Base-by-base conservation (phyloP, 2,888 invertebrate genomes). In the Phalangium opilio region DNA sequence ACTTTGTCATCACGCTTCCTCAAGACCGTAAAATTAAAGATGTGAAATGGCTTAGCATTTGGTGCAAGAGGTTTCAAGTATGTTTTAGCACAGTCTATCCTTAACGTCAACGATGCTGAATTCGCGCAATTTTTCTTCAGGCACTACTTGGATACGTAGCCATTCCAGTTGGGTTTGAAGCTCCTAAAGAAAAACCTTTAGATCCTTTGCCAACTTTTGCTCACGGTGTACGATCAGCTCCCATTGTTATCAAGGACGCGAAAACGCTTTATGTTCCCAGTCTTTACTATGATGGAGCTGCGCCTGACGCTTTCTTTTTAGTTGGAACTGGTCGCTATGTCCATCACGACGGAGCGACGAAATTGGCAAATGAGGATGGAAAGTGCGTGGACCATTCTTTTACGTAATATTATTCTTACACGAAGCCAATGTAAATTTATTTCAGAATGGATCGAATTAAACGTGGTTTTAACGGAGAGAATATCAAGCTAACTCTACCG, bases 1-100 rank as follows among this genome's bases (percentile, higher is more conserved):
- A 81, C 61, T 73, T 89, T 61, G 75, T 89, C 60, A 75, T 90
- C 61, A 74, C 79, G 59, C 73, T 90, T 63, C 89, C 89, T 47
- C 77, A 76, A 58, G 84, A 83, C 53, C 82, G 81, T 69, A 75
- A 82, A 20, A 76, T 89, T 65, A 73, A 79, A 61, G 87, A 90
- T 69, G 82, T 89, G 69, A 79, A 79, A 69, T 89, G 86, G 83
- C 74, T 90, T 58, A 83, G 85, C 56, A 84, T 90, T 39, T 90
- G 89, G 89, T 87, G 87, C 69, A 72, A 83, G 58, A 73, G 86
- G 64, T 89, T 89, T 66, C 84, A 86, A 61, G 89, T 89, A 67
- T 81, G 78, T 74, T 12, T 17, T 45, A 2, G 20, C 17, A 4
- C 27, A 27, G n/a, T n/a, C n/a, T n/a, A n/a, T n/a, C n/a, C n/a